Evolutionary conservation across 2,888 invertebrate genomes (phyloP).

Genomic region (Fragum fragum): DNA sequence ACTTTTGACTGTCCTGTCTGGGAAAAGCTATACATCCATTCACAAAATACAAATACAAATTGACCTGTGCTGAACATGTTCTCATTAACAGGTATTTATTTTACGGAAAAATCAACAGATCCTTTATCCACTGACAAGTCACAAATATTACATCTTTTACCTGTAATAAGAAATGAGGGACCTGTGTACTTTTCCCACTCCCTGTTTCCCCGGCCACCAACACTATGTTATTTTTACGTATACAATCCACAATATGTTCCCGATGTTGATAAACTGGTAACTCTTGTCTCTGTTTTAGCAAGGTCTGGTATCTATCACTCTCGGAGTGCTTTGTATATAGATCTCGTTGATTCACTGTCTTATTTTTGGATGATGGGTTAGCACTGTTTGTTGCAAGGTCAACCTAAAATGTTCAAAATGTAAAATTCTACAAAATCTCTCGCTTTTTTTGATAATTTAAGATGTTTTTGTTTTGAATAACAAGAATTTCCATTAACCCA

Average conservation of each 20-base stretch:
- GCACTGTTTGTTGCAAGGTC: neutral
- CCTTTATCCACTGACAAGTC: no score
- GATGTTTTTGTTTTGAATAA: no score
- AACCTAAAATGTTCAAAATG: neutral
- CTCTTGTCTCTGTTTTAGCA: slow-evolving; percentile 73
- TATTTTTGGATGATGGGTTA: neutral
- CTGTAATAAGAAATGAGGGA: slow-evolving; percentile 85
- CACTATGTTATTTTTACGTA: slow-evolving; percentile 77
- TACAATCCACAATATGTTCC: slow-evolving; percentile 70
- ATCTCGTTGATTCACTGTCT: neutral
- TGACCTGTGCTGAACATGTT: no score
- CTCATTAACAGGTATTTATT: no score
- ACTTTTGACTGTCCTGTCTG: no score
- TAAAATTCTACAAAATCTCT: no score
- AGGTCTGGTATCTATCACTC: slow-evolving; percentile 61
- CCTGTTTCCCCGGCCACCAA: slow-evolving; percentile 86
- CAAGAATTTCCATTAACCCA: no score
- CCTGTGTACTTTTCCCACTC: slow-evolving; percentile 86
- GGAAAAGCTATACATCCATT: no score
- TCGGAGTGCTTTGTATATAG: slow-evolving; percentile 42
- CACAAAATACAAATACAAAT: no score
- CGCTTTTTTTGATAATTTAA: no score
- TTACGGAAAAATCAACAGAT: no score
- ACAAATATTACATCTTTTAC: slow-evolving; percentile 68
- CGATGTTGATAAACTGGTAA: slow-evolving; percentile 82